Percentiles rank a stretch among this genome's conserved stretches.
Conservation (phyloP, 1,140 invertebrate genomes). For the Pararge aegeria region DNA sequence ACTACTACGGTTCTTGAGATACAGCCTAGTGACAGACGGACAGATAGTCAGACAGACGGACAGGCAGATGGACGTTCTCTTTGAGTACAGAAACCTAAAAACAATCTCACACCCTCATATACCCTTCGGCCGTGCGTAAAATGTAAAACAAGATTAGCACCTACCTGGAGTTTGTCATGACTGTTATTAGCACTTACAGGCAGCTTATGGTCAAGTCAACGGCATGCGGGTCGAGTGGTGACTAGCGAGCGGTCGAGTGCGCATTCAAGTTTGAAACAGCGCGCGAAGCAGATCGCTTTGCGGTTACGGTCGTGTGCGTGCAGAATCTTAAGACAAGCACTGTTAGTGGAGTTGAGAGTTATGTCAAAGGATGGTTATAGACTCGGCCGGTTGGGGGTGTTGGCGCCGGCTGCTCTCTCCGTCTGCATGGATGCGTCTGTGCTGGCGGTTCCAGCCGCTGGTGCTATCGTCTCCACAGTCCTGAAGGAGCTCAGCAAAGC, state of each 20-base stretch:
- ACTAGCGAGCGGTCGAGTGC: conserved; percentile 19
- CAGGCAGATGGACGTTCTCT: too few relatives aligned
- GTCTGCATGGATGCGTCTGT: conserved; percentile 77
- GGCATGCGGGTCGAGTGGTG: background rate
- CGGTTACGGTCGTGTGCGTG: conserved; percentile 61
- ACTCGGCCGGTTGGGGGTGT: conserved; percentile 59
- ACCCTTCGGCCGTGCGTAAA: too few relatives aligned
- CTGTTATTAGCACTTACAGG: background rate
- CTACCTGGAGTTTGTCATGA: too few relatives aligned
- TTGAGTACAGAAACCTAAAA: too few relatives aligned
- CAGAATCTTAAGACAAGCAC: conserved; percentile 13
- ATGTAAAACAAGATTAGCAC: too few relatives aligned
- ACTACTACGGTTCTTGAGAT: too few relatives aligned
- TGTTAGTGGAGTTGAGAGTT: conserved; percentile 29
- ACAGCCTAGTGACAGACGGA: too few relatives aligned
- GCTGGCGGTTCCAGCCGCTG: conserved; percentile 80
- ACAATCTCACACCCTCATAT: too few relatives aligned
- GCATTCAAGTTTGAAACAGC: conserved; percentile 54
- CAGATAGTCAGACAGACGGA: too few relatives aligned
- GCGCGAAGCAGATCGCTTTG: conserved; percentile 64
- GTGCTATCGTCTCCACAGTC: conserved; percentile 81
- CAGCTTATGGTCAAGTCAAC: background rate
- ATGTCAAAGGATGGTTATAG: conserved; percentile 60
- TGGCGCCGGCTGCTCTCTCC: conserved; percentile 64
- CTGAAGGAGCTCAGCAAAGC: conserved; percentile 74